Evolutionary conservation across 2,113 vertebrate species (phyloP).

Genomic region (Rhagologus leucostigma): DNA sequence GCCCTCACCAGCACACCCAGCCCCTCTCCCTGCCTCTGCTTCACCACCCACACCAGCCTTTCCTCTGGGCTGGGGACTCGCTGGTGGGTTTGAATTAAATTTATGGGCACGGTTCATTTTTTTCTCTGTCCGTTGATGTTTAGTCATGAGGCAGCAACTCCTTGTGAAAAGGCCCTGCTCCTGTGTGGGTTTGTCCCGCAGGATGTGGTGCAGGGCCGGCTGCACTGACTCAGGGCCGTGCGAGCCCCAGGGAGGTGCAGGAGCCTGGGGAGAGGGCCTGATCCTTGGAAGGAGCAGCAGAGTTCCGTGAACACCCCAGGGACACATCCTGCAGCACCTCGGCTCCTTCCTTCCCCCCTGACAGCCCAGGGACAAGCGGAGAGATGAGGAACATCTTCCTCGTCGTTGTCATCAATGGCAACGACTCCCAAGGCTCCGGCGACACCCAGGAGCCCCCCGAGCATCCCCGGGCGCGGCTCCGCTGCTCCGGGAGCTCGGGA

Average conservation of each 20-base stretch:
- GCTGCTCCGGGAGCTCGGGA: not conserved
- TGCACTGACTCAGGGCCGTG: not conserved
- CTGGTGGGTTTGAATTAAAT: not conserved
- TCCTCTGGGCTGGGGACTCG: not conserved
- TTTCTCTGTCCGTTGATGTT: not conserved
- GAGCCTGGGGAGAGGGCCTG: not conserved
- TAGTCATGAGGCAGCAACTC: not conserved
- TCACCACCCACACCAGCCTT: not conserved
- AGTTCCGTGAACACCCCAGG: not conserved
- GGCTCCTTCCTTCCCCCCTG: rapidly evolving
- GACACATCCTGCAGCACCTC: not conserved
- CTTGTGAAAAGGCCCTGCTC: not conserved
- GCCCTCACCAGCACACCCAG: not conserved
- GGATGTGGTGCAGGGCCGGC: not conserved
- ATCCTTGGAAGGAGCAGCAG: not conserved
- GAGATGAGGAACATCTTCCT: not conserved
- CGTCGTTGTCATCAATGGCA: rapidly evolving
- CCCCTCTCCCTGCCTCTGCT: not conserved
- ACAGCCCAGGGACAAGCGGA: not conserved
- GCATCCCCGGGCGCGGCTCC: not conserved
- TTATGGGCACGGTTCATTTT: not conserved
- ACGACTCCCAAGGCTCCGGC: rapidly evolving
- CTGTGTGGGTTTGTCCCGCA: not conserved
- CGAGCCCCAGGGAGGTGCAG: not conserved
- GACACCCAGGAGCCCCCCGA: not conserved